phyloP scores from a whole-genome alignment of 2,113 vertebrate species.

The Ploceus nigricollis region DNA sequence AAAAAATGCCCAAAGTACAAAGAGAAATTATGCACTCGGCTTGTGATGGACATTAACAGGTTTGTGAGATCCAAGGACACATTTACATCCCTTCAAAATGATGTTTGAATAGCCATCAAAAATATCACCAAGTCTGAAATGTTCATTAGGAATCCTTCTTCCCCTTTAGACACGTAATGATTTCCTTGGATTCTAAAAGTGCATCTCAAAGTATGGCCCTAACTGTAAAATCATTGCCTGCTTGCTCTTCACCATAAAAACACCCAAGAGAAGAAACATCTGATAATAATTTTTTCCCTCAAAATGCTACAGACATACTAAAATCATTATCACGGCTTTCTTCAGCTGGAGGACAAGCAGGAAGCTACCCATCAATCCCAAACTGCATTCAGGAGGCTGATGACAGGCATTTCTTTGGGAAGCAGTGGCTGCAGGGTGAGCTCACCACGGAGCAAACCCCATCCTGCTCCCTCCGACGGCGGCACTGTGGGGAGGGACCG shows the following conservation, averaged over 20 bases:
- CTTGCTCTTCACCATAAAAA: not conserved
- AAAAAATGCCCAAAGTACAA: conserved; percentile 74
- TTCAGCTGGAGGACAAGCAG: not conserved
- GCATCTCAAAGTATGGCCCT: not conserved
- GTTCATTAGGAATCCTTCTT: not conserved
- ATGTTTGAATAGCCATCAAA: conserved; percentile 22
- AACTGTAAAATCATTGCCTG: conserved; percentile 10
- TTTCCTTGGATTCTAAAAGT: not conserved
- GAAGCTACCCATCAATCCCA: not conserved
- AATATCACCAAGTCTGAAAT: not conserved
- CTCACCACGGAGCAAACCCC: not conserved
- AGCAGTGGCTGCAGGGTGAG: not conserved
- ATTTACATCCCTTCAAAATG: not conserved
- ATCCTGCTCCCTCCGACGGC: not conserved
- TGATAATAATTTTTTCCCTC: not conserved
- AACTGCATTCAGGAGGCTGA: not conserved
- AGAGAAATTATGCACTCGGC: conserved; percentile 73
- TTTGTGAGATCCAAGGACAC: not conserved
- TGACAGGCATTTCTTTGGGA: not conserved
- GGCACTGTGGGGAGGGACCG: not conserved
- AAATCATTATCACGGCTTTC: not conserved
- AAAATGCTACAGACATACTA: not conserved
- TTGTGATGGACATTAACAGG: conserved; percentile 48
- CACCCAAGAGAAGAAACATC: not conserved
- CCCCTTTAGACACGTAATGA: not conserved